Conservation (phyloP, 1,140 invertebrate species). For the Diorhabda carinulata region DNA sequence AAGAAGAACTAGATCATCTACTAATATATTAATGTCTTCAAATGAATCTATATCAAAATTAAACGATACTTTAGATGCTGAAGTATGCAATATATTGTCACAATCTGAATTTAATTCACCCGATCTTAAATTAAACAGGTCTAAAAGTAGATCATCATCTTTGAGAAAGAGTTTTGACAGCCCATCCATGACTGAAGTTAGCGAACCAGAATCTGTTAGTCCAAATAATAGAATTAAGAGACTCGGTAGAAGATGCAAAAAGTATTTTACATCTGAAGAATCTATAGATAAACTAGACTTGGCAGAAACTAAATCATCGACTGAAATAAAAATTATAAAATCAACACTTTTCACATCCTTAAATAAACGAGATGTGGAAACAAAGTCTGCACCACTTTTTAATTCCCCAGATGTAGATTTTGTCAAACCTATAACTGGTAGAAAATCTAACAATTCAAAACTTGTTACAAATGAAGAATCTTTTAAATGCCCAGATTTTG, state of each 20-base stretch:
- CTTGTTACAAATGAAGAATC: not conserved
- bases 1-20: not conserved
- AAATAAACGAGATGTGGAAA: not conserved
- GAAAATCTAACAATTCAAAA: not conserved
- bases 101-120: not conserved
- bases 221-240: not conserved
- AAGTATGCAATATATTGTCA: not conserved
- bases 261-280: not conserved
- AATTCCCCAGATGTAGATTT: too few species aligned
- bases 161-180: not conserved
- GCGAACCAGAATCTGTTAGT: not conserved
- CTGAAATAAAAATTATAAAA: not conserved
- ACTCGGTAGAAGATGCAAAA: not conserved
- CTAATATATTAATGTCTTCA: not conserved
- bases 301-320: not conserved
- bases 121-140: not conserved
- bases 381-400: not conserved
- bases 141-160: slow-evolving; percentile 1
- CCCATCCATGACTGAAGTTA: not conserved
- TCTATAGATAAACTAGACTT: not conserved
- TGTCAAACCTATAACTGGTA: not conserved
- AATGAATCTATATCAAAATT: slow-evolving; percentile 3
- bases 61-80: not conserved
- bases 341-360: not conserved
- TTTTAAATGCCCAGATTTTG: not conserved